A percentile compares a stretch with the other conserved stretches of the same genome.
Evolutionary conservation across 2,113 vertebrate species (phyloP).

Genomic region (Carettochelys insculpta): DNA sequence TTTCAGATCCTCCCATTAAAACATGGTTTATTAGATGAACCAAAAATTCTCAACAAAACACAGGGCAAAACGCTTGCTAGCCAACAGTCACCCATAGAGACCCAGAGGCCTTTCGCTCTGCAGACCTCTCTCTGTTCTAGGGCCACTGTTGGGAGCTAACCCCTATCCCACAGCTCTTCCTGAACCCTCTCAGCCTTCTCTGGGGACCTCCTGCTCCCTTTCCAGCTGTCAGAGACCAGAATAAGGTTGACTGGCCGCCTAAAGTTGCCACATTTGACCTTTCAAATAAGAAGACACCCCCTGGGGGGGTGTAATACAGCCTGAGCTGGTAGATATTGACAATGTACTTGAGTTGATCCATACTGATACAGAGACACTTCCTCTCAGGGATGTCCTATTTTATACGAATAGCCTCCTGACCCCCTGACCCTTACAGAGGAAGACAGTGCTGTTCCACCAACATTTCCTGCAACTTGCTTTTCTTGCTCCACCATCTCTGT

Average conservation of each 20-base stretch:
- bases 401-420: no score
- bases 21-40: not conserved
- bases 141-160: not conserved
- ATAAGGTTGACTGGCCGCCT: not conserved
- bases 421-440: not conserved
- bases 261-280: no score
- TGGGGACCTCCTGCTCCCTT: not conserved
- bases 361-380: no score
- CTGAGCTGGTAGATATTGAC: no score
- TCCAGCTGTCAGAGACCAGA: not conserved
- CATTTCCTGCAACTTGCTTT: not conserved
- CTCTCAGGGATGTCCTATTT: no score
- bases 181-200: not conserved
- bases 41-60: not conserved
- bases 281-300: no score
- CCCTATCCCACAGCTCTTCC: not conserved
- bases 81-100: not conserved
- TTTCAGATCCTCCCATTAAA: not conserved
- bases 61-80: not conserved
- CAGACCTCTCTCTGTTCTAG: not conserved
- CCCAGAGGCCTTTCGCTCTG: no score
- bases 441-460: not conserved
- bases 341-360: no score
- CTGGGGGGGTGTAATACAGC: no score
- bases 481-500: not conserved